phyloP scores from a whole-genome alignment of 2,113 vertebrate genomes.

The Miniopterus natalensis region DNA sequence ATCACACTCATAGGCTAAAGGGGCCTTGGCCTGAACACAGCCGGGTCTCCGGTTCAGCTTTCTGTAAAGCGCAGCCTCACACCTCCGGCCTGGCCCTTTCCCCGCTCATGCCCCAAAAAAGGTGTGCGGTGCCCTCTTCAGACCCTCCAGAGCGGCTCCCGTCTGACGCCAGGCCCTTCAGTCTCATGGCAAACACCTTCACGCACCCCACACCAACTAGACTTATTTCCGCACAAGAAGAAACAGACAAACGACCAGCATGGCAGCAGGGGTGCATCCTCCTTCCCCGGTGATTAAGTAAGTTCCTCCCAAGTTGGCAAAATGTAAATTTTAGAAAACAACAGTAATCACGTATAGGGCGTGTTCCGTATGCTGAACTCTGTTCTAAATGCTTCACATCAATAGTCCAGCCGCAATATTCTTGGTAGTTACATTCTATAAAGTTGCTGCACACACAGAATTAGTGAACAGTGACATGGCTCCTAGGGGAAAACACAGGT shows the following conservation, averaged over 20 bases:
- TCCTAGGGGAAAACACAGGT: background rate
- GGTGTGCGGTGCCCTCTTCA: accelerated
- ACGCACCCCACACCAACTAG: accelerated
- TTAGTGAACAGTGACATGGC: background rate
- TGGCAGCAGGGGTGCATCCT: background rate
- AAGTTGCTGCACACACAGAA: background rate
- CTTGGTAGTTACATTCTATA: accelerated
- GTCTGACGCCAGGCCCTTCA: accelerated
- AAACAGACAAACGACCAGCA: background rate
- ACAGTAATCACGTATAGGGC: background rate
- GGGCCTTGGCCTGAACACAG: background rate
- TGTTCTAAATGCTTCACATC: background rate
- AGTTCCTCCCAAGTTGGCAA: background rate
- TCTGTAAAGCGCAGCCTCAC: background rate
- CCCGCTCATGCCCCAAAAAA: no score
- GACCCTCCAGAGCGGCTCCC: background rate
- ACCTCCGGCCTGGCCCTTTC: no score
- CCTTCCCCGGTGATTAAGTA: background rate
- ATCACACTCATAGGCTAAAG: background rate
- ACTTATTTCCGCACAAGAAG: background rate
- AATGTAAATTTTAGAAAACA: background rate
- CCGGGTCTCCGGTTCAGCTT: background rate
- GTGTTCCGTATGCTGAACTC: background rate
- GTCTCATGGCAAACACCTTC: background rate
- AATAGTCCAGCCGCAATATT: background rate